Base-by-base conservation (phyloP, 2,797 vertebrate genomes). In the Enteromius argenteus region DNA sequence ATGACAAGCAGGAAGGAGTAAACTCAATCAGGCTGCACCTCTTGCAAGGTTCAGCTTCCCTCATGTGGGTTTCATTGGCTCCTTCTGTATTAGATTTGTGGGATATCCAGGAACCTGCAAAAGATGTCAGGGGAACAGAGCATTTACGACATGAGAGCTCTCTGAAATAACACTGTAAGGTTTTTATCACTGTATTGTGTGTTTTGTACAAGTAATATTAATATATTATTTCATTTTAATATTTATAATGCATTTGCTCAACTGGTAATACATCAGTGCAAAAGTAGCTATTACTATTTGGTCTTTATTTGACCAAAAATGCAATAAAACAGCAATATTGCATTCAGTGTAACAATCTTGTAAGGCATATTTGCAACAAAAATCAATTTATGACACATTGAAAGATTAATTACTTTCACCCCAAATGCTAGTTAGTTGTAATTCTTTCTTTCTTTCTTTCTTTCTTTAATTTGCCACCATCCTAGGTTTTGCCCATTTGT, bases 21-120 rank as follows among this genome's bases (percentile, higher is more conserved):
- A 87, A 91, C 88, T 88, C 86, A 86, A 89, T 89, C 81, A 87
- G 85, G 68, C 76, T 76, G 46, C 15, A 80, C 56, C 79, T 39
- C 79, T 76, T 21, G 76, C 68, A 79, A 58, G 51, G 46, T 80
- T 64, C 67, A 46, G 62, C 77, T 46, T 66, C 75, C 68, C 46
- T 53, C 60, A 17, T 67, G 56, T 56, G 80, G 53, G 80, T 88
- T 78, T 62, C 30, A 74, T 76, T 88, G 74, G 60, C 46, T 62
- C 46, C 62, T 85, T 85, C 60, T 78, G 68, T 68, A 89, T 89
- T 77, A 89, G 87, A 91, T 89, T 89, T 85, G 79, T 46, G 74
- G 87, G 89, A 88, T 66, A 86, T 86, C 85, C 84, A 86, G 83
- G 88, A 89, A 77, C 62, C 62, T 30, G 81, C 2, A 37, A 74